Conservation (phyloP, 2,888 invertebrate genomes). For the Prosopocoilus inquinatus region DNA sequence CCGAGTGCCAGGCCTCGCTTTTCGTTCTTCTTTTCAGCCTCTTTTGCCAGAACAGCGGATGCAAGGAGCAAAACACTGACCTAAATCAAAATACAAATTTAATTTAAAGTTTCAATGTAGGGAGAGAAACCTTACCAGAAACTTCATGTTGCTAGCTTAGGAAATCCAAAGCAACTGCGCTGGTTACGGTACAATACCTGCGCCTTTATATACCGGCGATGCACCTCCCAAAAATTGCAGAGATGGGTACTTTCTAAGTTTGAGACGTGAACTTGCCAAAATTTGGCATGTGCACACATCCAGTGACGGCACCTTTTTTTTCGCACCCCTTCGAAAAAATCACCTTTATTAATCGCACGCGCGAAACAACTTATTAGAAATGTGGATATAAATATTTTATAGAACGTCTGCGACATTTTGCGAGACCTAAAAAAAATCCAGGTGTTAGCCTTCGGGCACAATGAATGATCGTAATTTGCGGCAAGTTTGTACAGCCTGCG, state of each 20-base stretch:
- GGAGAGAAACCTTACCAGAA: conserved; percentile 6
- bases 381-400: too few species aligned
- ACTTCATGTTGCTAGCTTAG: conserved; percentile 6
- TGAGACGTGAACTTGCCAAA: background rate
- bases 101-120: background rate
- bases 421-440: too few species aligned
- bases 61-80: conserved; percentile 8
- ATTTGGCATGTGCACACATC: background rate
- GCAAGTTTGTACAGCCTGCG: too few species aligned
- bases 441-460: too few species aligned
- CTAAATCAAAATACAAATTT: conserved; percentile 3
- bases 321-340: too few species aligned
- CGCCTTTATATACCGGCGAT: conserved; percentile 7
- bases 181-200: background rate
- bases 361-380: too few species aligned
- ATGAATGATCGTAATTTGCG: too few species aligned
- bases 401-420: too few species aligned
- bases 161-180: conserved; percentile 5
- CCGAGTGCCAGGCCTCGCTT: conserved; percentile 9
- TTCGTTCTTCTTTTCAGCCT: background rate
- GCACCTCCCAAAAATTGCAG: conserved; percentile 4
- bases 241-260: conserved; percentile 3
- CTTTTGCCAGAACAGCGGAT: conserved; percentile 9
- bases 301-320: too few species aligned
- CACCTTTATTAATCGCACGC: too few species aligned